Conservation (phyloP, 2,797 vertebrate genomes). For the Carduelis carduelis region DNA sequence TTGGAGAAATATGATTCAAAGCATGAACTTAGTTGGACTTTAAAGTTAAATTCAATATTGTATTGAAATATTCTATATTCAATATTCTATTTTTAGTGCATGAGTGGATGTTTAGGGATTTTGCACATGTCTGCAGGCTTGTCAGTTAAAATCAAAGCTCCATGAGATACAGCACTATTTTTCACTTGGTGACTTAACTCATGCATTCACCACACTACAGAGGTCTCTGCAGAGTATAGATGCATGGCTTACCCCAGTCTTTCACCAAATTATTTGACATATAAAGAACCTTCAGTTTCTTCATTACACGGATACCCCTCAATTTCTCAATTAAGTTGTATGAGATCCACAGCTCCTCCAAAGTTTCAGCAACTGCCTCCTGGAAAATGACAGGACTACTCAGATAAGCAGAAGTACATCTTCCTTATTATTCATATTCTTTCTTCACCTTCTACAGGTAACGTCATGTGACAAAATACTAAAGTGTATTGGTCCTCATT, state of each 20-base stretch:
- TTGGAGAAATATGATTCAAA: not conserved
- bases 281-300: constrained; percentile 90
- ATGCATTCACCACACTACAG: not conserved
- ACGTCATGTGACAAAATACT: not conserved
- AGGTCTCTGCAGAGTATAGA: not conserved
- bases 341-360: constrained; percentile 97
- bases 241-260: constrained; percentile 88
- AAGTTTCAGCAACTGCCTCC: constrained; percentile 90
- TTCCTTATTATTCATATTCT: not conserved
- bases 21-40: not conserved
- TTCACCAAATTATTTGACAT: constrained; percentile 98
- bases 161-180: not conserved
- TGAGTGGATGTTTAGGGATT: not conserved
- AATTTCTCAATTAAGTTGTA: constrained; percentile 96
- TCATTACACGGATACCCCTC: constrained; percentile 91
- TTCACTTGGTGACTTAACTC: not conserved
- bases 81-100: not conserved
- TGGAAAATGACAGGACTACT: constrained; percentile 58
- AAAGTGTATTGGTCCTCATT: not conserved
- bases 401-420: not conserved
- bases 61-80: not conserved
- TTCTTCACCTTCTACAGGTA: not conserved
- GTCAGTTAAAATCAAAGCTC: not conserved
- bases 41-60: not conserved
- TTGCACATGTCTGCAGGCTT: not conserved